Conservation (phyloP, 1,140 invertebrate species). For the Galleria mellonella region DNA sequence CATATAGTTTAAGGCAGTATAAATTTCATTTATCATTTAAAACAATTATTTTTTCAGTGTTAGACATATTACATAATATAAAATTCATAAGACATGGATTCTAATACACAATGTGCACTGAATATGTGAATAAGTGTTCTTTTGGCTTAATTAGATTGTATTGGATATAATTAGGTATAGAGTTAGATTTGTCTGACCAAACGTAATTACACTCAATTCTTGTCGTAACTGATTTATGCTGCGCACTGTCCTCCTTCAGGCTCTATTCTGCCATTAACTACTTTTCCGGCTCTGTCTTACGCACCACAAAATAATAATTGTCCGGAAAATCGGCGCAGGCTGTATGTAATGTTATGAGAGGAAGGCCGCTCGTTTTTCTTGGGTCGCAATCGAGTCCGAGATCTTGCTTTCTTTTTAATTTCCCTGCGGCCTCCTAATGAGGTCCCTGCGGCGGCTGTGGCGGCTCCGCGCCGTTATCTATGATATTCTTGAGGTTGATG, state of each 20-base stretch:
- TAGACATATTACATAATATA: too few relatives aligned
- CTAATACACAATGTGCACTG: too few relatives aligned
- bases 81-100: too few relatives aligned
- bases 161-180: not conserved
- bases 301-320: slow-evolving; percentile 75
- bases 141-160: too few relatives aligned
- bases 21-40: too few relatives aligned
- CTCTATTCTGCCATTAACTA: slow-evolving; percentile 45
- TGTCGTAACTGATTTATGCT: slow-evolving; percentile 37
- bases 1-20: too few relatives aligned
- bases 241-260: slow-evolving; percentile 16
- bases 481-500: slow-evolving; percentile 74
- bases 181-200: slow-evolving; percentile 25
- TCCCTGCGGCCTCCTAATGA: slow-evolving; percentile 74
- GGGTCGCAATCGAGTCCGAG: slow-evolving; percentile 69
- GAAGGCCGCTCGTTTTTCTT: slow-evolving; percentile 61
- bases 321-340: slow-evolving; percentile 70
- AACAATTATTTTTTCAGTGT: too few relatives aligned
- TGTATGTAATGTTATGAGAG: slow-evolving; percentile 74
- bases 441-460: slow-evolving; percentile 44
- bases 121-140: too few relatives aligned
- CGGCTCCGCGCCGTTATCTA: slow-evolving; percentile 60
- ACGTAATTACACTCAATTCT: slow-evolving; percentile 37
- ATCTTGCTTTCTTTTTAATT: slow-evolving; percentile 75
- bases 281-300: slow-evolving; percentile 62